These are phyloP conservation scores for Hydriomena furcata DNA, from an alignment of 2,888 invertebrate species.

Conservation along the genomic window DNA sequence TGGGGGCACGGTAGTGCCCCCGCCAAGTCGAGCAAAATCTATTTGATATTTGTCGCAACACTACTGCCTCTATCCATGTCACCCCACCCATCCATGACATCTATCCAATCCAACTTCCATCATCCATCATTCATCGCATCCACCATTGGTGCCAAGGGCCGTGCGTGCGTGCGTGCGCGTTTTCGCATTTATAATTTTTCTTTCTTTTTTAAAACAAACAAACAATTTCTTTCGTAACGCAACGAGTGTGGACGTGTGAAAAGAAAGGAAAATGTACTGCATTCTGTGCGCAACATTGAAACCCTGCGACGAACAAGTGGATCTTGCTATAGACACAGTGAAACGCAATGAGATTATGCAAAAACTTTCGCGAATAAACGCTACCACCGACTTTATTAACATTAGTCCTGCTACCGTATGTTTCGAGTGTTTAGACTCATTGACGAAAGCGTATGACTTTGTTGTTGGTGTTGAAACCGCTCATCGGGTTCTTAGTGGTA, in stretches of 20 bases:
- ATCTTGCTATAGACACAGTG: neutral
- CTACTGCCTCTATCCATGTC: too few relatives aligned
- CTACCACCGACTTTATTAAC: neutral
- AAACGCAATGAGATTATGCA: slow-evolving; percentile 2
- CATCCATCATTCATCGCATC: too few relatives aligned
- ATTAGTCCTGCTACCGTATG: neutral
- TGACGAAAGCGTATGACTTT: slow-evolving; percentile 8
- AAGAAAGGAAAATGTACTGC: slow-evolving; percentile 8
- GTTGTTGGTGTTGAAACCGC: slow-evolving; percentile 5
- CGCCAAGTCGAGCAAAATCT: too few relatives aligned
- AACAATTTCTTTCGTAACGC: too few relatives aligned
- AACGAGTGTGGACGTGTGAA: neutral
- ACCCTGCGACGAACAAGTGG: slow-evolving; percentile 3
- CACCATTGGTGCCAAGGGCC: too few relatives aligned
- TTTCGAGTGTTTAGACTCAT: slow-evolving; percentile 6
- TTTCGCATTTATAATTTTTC: too few relatives aligned
- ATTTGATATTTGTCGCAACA: too few relatives aligned
- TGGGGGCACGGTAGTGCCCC: too few relatives aligned
- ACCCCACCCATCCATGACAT: too few relatives aligned
- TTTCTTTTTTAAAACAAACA: too few relatives aligned
- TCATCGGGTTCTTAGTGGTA: neutral
- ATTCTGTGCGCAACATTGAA: slow-evolving; percentile 6
- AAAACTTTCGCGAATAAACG: slow-evolving; percentile 11
- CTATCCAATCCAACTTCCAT: too few relatives aligned
- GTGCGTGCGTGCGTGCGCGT: too few relatives aligned